Base-by-base conservation (phyloP, 2,888 invertebrate genomes). In the Cacoxenus indagator region DNA sequence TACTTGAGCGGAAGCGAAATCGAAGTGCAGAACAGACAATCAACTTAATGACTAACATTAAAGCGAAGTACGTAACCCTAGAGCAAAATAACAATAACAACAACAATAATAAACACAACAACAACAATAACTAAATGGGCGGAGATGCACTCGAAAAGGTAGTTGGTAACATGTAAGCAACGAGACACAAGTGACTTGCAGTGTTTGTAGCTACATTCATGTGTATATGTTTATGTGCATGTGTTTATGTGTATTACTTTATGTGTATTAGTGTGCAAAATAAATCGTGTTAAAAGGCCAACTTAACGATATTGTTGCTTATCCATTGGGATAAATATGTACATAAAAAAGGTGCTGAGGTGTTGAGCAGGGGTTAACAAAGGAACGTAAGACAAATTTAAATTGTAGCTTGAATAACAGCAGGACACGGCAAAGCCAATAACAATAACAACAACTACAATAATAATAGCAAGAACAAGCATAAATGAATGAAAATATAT, bases 241-340 rank as follows among this genome's bases (percentile, higher is more conserved):
- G 22, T 51, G 22, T 26, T 61, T 61, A 17, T 24, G 19, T 19
- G 43, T 19, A 19, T 61, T 17, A n/a, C 31, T 43, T 17, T n/a
- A n/a, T 24, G 37, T 65, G 51, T 51, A 14, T n/a, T n/a, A n/a
- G n/a, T 55, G 57, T 46, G 45, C 31, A 46, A 59, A 67, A 67
- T 67, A 67, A 67, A 67, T 67, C 66, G 66, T 67, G 66, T 67
- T 67, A 67, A 67, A 67, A 67, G 66, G 66, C 66, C 48, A 67
- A 67, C 66, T 67, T 59, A 67, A 67, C 66, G 66, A 59, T 59
- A 67, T 46, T 67, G 66, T 59, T 67, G 66, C 59, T 67, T 59
- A 67, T 67, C 66, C 66, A 59, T 29, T 59, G 66, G 66, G 57
- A 67, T 67, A 59, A 59, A 46, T 46, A 48, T n/a, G 24, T 26